phyloP scores from a whole-genome alignment of 2,113 vertebrate species.

The Actinemys pallida region DNA sequence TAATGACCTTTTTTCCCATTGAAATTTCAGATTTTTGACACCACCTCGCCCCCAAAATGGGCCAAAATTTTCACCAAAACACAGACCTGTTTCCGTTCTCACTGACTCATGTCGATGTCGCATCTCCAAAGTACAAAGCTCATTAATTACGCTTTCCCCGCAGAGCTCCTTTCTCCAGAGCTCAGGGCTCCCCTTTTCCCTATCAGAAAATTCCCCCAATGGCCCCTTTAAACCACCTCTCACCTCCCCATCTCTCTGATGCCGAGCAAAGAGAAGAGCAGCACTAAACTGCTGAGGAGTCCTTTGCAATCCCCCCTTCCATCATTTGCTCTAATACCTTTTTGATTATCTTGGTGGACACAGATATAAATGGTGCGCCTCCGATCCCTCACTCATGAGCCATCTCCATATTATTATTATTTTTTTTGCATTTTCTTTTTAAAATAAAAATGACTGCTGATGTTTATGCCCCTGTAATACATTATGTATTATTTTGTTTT shows the following conservation, averaged over 20 bases:
- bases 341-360: constrained; percentile 73
- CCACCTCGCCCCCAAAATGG: background rate
- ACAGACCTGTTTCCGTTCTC: background rate
- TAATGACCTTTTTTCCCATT: background rate
- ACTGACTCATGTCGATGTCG: background rate
- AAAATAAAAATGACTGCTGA: constrained; percentile 95
- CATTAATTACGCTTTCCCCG: background rate
- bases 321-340: constrained; percentile 76
- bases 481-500: constrained; percentile 99
- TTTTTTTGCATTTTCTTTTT: constrained; percentile 91
- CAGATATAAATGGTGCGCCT: constrained; percentile 56
- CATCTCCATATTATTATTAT: constrained; percentile 38
- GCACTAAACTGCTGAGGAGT: constrained; percentile 68
- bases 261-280: constrained; percentile 16
- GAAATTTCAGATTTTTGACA: background rate
- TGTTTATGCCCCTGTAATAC: constrained; percentile 92
- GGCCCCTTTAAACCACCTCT: constrained; percentile 7
- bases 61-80: background rate
- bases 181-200: background rate
- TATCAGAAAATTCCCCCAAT: background rate
- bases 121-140: background rate
- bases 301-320: constrained; percentile 62
- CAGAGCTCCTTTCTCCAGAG: background rate
- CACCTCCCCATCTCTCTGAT: background rate
- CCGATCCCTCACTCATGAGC: constrained; percentile 48